phyloP scores from a whole-genome alignment of 2,797 vertebrate genomes.

The Galago senegalensis region DNA sequence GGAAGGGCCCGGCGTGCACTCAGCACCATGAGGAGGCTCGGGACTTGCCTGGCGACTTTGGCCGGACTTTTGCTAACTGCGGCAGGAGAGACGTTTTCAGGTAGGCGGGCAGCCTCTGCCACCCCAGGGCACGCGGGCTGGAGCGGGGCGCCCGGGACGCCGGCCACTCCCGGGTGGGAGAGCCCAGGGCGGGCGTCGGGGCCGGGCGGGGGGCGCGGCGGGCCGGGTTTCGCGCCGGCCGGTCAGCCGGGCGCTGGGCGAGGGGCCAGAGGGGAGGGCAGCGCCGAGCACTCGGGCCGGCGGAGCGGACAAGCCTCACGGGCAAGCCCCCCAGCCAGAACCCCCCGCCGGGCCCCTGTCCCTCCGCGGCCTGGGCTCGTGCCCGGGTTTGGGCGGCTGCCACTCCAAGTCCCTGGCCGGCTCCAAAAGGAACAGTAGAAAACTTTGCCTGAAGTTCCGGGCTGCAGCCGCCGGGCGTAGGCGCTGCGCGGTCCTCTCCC shows the following conservation, averaged over 20 bases:
- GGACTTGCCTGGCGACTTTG: conserved; percentile 91
- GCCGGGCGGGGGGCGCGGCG: background rate
- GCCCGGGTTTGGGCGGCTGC: background rate
- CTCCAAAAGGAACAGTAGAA: conserved; percentile 33
- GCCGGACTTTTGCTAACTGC: conserved; percentile 90
- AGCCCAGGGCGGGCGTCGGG: background rate
- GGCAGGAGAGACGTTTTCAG: conserved; percentile 88
- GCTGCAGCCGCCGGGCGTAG: conserved; percentile 67
- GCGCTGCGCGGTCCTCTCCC: conserved; percentile 45
- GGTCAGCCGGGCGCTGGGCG: background rate
- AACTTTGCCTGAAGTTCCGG: conserved; percentile 84
- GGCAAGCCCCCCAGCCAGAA: background rate
- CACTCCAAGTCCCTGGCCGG: background rate
- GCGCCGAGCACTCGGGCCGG: background rate
- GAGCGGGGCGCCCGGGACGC: background rate
- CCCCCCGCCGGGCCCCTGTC: background rate
- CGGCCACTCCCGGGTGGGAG: background rate
- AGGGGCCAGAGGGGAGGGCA: background rate
- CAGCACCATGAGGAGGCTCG: conserved; percentile 89
- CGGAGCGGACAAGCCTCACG: background rate
- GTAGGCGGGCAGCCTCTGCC: conserved; percentile 79
- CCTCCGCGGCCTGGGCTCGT: background rate
- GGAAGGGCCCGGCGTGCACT: conserved; percentile 51
- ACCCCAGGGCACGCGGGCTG: background rate
- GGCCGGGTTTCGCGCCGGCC: background rate